These are phyloP conservation scores for Trinectes maculatus DNA, from an alignment of 2,113 vertebrate genomes.

Conservation along the genomic window DNA sequence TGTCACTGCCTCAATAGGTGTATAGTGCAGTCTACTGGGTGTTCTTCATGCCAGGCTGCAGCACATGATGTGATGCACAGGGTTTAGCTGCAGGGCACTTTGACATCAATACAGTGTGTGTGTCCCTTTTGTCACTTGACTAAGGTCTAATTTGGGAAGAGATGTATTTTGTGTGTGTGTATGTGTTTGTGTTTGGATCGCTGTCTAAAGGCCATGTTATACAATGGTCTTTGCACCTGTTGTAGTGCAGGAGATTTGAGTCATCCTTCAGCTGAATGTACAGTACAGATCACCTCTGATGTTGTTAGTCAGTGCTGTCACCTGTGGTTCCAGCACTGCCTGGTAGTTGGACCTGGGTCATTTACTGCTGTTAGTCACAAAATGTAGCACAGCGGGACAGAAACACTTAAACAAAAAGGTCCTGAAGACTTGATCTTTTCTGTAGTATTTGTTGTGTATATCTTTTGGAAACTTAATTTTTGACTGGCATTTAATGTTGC, in stretches of 20 bases:
- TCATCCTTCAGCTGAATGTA: conserved; percentile 30
- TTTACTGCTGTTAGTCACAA: not conserved
- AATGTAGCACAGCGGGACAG: not conserved
- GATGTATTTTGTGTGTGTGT: conserved; percentile 55
- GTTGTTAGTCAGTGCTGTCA: conserved; percentile 7
- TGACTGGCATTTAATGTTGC: too few species aligned
- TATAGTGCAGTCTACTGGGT: conserved; percentile 12
- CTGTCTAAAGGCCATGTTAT: conserved; percentile 27
- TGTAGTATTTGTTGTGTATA: too few species aligned
- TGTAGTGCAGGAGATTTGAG: conserved; percentile 18
- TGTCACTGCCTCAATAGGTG: conserved; percentile 55
- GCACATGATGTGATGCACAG: conserved; percentile 67
- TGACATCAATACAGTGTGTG: conserved; percentile 64
- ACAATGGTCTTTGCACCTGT: conserved; percentile 52
- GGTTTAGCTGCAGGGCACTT: conserved; percentile 58
- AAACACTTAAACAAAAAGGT: not conserved
- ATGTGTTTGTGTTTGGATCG: not conserved
- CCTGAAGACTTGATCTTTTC: too few species aligned
- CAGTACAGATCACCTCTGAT: conserved; percentile 11
- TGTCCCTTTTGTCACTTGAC: conserved; percentile 81
- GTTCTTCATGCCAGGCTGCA: conserved; percentile 49
- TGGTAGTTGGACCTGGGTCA: not conserved
- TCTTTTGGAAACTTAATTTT: too few species aligned
- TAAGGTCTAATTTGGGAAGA: conserved; percentile 74
- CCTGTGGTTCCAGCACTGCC: not conserved